phyloP scores from a whole-genome alignment of 2,113 vertebrate genomes.

The Lynx canadensis region DNA sequence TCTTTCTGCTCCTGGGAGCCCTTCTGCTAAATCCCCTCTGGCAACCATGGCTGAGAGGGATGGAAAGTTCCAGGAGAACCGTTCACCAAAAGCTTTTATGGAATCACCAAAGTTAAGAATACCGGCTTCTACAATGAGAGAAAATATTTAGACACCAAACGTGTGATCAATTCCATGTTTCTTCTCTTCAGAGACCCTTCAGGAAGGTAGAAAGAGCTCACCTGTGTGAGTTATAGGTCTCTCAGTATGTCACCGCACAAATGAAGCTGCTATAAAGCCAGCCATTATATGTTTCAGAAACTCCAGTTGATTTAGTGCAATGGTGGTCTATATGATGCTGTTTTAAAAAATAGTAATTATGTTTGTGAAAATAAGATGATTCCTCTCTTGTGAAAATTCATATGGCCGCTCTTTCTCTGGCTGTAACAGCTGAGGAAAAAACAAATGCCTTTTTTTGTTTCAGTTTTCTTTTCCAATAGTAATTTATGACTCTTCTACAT shows the following conservation, averaged over 20 bases:
- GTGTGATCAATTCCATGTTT: not conserved
- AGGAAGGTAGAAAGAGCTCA: too few species aligned
- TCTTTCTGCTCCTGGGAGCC: not conserved
- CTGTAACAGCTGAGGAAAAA: not conserved
- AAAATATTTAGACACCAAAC: not conserved
- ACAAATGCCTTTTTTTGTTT: not conserved
- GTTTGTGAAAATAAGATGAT: not conserved
- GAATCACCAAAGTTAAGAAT: not conserved
- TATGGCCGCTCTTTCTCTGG: not conserved
- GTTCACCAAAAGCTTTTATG: not conserved
- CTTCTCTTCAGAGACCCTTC: not conserved
- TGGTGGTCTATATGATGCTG: not conserved
- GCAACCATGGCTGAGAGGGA: not conserved
- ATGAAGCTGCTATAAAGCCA: not conserved
- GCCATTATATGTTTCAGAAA: not conserved
- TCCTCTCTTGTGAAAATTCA: not conserved
- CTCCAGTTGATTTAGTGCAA: not conserved
- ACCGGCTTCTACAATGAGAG: not conserved
- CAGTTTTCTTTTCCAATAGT: not conserved
- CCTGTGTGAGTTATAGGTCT: not conserved
- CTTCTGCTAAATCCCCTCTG: too few species aligned
- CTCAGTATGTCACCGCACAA: rapidly evolving
- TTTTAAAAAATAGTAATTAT: not conserved
- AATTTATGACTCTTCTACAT: not conserved
- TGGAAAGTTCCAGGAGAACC: not conserved